Evolutionary conservation across 2,797 vertebrate species (phyloP), one percentile per base, ranked within the genome.

Genomic region (Loriculus beryllinus): DNA sequence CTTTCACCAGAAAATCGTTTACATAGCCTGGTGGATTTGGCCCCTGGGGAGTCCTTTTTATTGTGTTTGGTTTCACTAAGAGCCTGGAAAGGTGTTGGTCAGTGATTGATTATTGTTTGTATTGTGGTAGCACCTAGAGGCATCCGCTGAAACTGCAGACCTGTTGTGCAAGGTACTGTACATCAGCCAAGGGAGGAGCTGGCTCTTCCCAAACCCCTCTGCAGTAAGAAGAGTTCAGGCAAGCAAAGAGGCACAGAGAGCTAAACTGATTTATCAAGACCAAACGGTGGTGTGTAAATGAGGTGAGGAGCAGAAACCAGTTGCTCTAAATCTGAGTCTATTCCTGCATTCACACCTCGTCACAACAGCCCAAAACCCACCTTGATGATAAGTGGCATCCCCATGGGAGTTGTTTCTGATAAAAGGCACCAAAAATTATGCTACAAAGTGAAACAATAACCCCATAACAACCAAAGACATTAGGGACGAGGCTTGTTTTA

Each of bases 51-150:
- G 75, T 39, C 51, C 47, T 76, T 91, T 96, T 93, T 87, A 74
- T 75, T 95, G 94, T 91, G 92, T 95, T 95, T 95, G 81, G 93
- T 94, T 96, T 96, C 92, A 71, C 60, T 33, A 49, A 89, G 88
- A 84, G 83, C 72, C 86, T 83, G 19, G 25, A 69, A 69, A 95
- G 93, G 93, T 95, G 94, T 87, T 75, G 78, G 69, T 42, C 92
- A 75, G 90, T 96, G 95, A 95, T 96, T 96, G 94, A 96, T 96
- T 93, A 96, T 95, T 95, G 95, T 96, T 94, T 96, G 96, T 95
- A 96, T 95, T 96, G 90, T 94, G 90, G 96, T 96, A 96, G 84
- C 95, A 96, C 94, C 96, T 96, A 95, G 93, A 96, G 96, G 94
- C 93, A 93, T 76, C 92, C 10, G 93, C 82, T 68, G 95, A 93